These are phyloP conservation scores for Lepeophtheirus salmonis DNA, from an alignment of 1,140 invertebrate genomes.

Conservation along the genomic window DNA sequence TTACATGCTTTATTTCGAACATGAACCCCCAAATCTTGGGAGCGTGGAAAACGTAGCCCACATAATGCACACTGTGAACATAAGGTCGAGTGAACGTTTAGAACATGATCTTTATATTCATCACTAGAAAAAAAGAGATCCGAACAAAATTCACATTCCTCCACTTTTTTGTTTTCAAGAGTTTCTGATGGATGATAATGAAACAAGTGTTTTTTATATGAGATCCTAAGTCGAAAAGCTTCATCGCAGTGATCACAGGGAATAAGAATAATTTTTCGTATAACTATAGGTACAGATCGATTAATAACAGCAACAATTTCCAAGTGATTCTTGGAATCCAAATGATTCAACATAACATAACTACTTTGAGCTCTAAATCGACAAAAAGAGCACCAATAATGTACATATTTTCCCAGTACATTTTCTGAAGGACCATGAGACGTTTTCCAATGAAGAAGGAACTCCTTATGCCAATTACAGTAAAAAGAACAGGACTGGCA, in stretches of 20 bases:
- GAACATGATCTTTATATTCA: not conserved
- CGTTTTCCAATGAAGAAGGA: not conserved
- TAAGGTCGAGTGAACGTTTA: not conserved
- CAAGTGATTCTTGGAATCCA: not conserved
- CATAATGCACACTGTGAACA: not conserved
- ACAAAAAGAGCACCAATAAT: constrained; percentile 14
- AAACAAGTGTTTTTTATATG: not conserved
- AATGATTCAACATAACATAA: not conserved
- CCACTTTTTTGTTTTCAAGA: not conserved
- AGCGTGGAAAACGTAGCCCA: not conserved
- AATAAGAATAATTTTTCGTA: not conserved
- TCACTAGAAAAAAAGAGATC: not conserved
- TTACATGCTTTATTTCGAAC: constrained; percentile 4
- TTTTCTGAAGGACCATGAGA: not conserved
- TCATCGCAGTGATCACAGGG: not conserved
- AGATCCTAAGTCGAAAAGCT: constrained; percentile 5
- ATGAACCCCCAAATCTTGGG: constrained; percentile 7
- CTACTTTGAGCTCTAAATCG: not conserved
- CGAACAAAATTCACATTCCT: not conserved
- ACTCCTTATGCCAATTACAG: constrained; percentile 10
- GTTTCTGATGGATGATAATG: not conserved
- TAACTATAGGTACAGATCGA: constrained; percentile 7
- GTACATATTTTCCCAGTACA: not conserved
- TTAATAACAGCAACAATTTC: constrained; percentile 7
- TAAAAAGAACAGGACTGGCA: constrained; percentile 5